phyloP scores from a whole-genome alignment of 2,888 invertebrate species.

The Sicus ferrugineus region DNA sequence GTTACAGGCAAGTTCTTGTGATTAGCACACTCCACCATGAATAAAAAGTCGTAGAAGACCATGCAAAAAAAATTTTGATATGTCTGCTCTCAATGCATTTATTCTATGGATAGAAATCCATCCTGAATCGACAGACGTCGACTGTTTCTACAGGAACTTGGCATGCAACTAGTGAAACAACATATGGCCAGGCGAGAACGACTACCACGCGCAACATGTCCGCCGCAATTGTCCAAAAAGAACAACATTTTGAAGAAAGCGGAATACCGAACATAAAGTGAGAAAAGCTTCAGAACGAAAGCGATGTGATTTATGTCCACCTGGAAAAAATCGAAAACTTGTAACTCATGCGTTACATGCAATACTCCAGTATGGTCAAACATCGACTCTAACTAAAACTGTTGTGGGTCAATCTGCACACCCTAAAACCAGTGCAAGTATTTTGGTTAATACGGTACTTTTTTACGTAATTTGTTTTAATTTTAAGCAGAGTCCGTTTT shows the following conservation, averaged over 20 bases:
- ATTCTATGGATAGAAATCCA: background rate
- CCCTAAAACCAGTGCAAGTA: no score
- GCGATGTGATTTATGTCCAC: background rate
- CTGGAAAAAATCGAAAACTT: background rate
- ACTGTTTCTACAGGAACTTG: background rate
- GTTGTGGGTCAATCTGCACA: no score
- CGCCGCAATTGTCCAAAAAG: background rate
- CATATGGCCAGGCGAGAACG: background rate
- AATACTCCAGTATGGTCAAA: background rate
- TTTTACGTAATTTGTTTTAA: no score
- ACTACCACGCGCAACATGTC: background rate
- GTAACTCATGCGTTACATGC: background rate
- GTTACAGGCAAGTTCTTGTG: background rate
- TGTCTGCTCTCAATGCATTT: background rate
- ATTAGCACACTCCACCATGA: constrained; percentile 7
- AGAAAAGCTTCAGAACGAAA: background rate
- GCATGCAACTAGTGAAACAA: background rate
- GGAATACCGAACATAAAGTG: background rate
- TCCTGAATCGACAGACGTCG: background rate
- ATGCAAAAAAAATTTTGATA: background rate
- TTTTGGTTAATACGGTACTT: no score
- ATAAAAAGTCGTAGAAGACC: background rate
- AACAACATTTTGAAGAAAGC: no score
- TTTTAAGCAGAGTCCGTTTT: no score
- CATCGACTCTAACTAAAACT: background rate